phyloP scores from a whole-genome alignment of 2,888 invertebrate species.

The Sminthurides aquaticus region DNA sequence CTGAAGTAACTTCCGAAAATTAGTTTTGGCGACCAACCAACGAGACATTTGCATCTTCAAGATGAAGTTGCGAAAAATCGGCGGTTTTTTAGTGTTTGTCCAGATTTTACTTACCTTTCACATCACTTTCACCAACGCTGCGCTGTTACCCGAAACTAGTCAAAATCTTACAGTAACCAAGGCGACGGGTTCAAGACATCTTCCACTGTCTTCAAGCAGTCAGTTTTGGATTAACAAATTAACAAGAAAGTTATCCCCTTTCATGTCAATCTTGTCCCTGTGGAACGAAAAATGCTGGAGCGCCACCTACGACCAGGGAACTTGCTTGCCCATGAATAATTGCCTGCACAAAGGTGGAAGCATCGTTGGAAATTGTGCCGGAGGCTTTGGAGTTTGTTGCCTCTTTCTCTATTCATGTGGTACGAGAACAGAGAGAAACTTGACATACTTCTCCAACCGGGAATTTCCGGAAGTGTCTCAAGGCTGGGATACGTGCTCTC shows the following conservation, averaged over 20 bases:
- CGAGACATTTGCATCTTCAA: too few species aligned
- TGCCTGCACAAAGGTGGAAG: slow-evolving; percentile 2
- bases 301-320: slow-evolving; percentile 37
- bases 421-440: slow-evolving; percentile 54
- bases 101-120: too few species aligned
- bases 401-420: slow-evolving; percentile 62
- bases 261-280: slow-evolving; percentile 36
- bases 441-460: slow-evolving; percentile 67
- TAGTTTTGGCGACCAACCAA: too few species aligned
- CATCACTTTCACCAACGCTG: too few species aligned
- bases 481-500: slow-evolving; percentile 41
- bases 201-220: too few species aligned
- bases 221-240: slow-evolving; percentile 8
- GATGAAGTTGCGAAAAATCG: too few species aligned
- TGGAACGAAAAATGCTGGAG: slow-evolving; percentile 43
- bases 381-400: slow-evolving; percentile 67
- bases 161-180: too few species aligned
- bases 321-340: slow-evolving; percentile 28
- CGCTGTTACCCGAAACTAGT: too few species aligned
- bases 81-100: too few species aligned
- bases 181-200: too few species aligned
- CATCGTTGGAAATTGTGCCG: slow-evolving; percentile 54
- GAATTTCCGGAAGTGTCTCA: slow-evolving; percentile 45
- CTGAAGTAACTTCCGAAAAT: too few species aligned
- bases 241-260: slow-evolving; percentile 24